phyloP scores from a whole-genome alignment of 2,113 vertebrate species.

The Eulemur rufifrons region DNA sequence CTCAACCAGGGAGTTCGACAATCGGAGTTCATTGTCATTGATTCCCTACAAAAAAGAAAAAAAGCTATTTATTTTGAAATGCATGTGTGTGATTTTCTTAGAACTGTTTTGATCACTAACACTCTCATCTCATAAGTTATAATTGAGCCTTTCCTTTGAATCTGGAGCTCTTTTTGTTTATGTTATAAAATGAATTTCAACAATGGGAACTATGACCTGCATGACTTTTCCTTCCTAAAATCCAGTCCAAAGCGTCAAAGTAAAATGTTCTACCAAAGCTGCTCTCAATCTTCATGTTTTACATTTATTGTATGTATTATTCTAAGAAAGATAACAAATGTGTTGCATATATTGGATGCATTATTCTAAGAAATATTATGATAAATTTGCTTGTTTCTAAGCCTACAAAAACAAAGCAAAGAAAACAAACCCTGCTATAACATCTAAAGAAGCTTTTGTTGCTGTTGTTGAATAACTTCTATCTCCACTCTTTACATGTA shows the following conservation, averaged over 20 bases:
- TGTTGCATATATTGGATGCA: not conserved
- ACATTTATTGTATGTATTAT: not conserved
- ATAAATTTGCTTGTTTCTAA: slow-evolving; percentile 18
- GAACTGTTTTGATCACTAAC: not conserved
- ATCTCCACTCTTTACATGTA: not conserved
- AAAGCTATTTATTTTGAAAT: not conserved
- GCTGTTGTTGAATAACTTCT: not conserved
- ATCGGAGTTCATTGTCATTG: not conserved
- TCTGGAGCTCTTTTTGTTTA: not conserved
- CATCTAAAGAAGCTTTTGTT: not conserved
- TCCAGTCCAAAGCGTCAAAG: not conserved
- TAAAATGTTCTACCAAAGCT: not conserved
- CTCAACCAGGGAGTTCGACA: not conserved
- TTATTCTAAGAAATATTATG: not conserved
- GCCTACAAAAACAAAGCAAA: not conserved
- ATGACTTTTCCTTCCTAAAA: slow-evolving; percentile 26
- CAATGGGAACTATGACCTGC: not conserved
- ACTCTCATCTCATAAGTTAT: not conserved
- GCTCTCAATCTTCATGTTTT: slow-evolving; percentile 2
- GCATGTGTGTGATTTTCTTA: not conserved
- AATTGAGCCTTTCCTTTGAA: slow-evolving; percentile 13
- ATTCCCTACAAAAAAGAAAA: not conserved
- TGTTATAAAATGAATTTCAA: not conserved
- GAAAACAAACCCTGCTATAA: not conserved
- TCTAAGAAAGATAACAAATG: not conserved